Evolutionary conservation across 2,113 vertebrate species (phyloP).

Genomic region (Limanda limanda): DNA sequence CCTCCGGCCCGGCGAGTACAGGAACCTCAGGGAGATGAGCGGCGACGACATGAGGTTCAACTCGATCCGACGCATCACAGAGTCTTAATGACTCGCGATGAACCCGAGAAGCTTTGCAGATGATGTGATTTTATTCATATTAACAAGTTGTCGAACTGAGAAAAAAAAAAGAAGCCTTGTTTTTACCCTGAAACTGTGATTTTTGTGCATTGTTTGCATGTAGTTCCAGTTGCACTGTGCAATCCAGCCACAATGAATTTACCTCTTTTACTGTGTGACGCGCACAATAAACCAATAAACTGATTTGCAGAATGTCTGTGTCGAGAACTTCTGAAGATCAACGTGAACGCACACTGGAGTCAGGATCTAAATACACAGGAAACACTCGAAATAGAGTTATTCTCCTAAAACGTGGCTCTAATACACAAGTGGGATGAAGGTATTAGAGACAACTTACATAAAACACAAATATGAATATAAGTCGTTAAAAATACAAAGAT

Average conservation of each 20-base stretch:
- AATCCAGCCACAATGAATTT: slow-evolving; percentile 38
- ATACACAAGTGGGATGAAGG: neutral
- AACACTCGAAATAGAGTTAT: neutral
- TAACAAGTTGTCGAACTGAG: slow-evolving; percentile 9
- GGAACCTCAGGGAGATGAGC: slow-evolving; percentile 69
- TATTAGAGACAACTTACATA: neutral
- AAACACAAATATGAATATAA: neutral
- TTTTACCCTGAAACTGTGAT: slow-evolving; percentile 47
- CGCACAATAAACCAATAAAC: slow-evolving; percentile 48
- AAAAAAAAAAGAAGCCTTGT: slow-evolving; percentile 4
- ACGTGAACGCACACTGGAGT: too few species aligned
- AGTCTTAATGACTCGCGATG: slow-evolving; percentile 16
- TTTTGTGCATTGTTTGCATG: slow-evolving; percentile 45
- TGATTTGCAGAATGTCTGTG: slow-evolving; percentile 23
- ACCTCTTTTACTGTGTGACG: slow-evolving; percentile 45
- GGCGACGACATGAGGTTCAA: slow-evolving; percentile 42
- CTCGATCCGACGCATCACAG: slow-evolving; percentile 59
- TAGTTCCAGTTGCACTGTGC: slow-evolving; percentile 38
- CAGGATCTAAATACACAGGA: too few species aligned
- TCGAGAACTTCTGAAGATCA: too few species aligned
- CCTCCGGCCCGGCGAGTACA: slow-evolving; percentile 78
- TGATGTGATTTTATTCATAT: slow-evolving; percentile 19
- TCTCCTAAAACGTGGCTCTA: neutral
- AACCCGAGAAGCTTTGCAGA: slow-evolving; percentile 12
- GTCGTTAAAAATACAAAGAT: neutral